Evolutionary conservation across 2,113 vertebrate species (phyloP).

Genomic region (Garra rufa): DNA sequence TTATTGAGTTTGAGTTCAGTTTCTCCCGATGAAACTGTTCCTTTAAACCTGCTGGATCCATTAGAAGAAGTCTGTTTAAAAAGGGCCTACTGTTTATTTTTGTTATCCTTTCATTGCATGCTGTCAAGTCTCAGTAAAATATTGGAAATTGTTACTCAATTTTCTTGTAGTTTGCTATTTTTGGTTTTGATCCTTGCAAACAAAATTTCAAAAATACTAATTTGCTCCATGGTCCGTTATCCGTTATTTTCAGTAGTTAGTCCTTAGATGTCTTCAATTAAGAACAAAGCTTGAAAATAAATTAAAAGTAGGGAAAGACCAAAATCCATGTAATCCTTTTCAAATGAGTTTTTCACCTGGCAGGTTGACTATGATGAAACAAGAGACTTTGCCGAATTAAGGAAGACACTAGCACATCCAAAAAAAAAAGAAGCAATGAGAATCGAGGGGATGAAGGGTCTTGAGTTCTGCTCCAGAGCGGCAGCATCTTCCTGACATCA

Average conservation of each 20-base stretch:
- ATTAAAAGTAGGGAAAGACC: background rate
- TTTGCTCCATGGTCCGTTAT: slow-evolving; percentile 11
- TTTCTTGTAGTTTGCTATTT: slow-evolving; percentile 47
- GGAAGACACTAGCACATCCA: slow-evolving; percentile 74
- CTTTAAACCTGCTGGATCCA: slow-evolving; percentile 11
- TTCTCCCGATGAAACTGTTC: background rate
- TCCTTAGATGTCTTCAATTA: background rate
- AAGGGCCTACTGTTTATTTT: background rate
- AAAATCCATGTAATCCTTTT: slow-evolving; percentile 24
- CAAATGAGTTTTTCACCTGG: slow-evolving; percentile 12
- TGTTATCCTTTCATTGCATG: slow-evolving; percentile 36
- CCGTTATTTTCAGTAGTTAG: background rate
- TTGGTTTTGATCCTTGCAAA: slow-evolving; percentile 34
- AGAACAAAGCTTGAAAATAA: background rate
- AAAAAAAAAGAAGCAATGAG: slow-evolving; percentile 37
- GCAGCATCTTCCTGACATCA: slow-evolving; percentile 13
- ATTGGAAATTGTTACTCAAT: slow-evolving; percentile 63
- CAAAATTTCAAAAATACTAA: background rate
- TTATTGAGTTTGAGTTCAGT: slow-evolving; percentile 25
- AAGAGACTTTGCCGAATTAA: slow-evolving; percentile 56
- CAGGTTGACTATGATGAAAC: slow-evolving; percentile 31
- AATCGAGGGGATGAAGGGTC: slow-evolving; percentile 14
- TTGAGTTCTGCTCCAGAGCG: slow-evolving; percentile 5
- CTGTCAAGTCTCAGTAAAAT: slow-evolving; percentile 29
- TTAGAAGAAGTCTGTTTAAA: background rate